Conservation (phyloP, 1,140 invertebrate genomes). For the Dermatophagoides farinae region DNA sequence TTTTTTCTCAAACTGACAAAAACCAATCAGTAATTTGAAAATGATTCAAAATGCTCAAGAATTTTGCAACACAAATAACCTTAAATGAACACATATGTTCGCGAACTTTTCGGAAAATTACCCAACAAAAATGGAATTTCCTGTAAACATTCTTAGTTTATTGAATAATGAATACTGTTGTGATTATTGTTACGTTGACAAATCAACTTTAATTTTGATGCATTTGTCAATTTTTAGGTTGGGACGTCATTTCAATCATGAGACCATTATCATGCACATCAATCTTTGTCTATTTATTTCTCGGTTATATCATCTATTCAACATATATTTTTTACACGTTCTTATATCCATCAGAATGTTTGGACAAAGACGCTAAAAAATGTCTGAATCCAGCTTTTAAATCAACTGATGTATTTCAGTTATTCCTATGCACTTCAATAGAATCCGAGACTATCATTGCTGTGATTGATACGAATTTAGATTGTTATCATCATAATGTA, state of each 20-base stretch:
- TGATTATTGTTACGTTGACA: too few species aligned
- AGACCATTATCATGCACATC: neutral
- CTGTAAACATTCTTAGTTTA: too few species aligned
- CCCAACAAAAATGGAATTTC: too few species aligned
- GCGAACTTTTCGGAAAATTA: too few species aligned
- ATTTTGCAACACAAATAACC: too few species aligned
- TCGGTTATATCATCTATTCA: slow-evolving; percentile 45
- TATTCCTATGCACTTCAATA: slow-evolving; percentile 22
- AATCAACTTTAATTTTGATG: too few species aligned
- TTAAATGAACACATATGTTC: too few species aligned
- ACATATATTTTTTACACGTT: slow-evolving; percentile 47
- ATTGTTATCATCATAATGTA: slow-evolving; percentile 16
- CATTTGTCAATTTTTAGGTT: neutral
- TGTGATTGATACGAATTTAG: slow-evolving; percentile 17
- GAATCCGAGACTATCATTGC: neutral
- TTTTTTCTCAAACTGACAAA: too few species aligned
- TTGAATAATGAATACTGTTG: too few species aligned
- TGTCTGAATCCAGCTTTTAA: slow-evolving; percentile 26
- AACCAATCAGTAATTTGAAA: too few species aligned
- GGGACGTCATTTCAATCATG: neutral
- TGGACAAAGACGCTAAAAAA: slow-evolving; percentile 22
- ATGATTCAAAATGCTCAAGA: too few species aligned
- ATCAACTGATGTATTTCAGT: slow-evolving; percentile 30
- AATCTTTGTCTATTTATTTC: slow-evolving; percentile 23
- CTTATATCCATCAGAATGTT: slow-evolving; percentile 46